These are phyloP conservation scores for Zosterops borbonicus DNA, from an alignment of 2,113 vertebrate genomes.

Conservation along the genomic window DNA sequence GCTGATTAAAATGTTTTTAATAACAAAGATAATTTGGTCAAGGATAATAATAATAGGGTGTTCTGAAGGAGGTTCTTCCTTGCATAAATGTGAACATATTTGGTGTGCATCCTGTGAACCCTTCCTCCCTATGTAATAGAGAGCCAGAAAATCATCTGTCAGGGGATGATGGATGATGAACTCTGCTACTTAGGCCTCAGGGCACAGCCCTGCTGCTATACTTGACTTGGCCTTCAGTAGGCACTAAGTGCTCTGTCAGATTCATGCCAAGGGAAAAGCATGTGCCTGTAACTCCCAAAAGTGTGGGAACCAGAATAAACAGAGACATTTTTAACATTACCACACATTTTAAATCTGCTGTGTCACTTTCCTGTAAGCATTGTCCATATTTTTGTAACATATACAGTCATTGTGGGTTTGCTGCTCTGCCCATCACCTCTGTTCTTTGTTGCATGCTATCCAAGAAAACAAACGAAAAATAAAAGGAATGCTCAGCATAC, in stretches of 20 bases:
- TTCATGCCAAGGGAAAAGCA: constrained; percentile 78
- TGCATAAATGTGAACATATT: not conserved
- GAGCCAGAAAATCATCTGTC: constrained; percentile 60
- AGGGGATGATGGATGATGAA: constrained; percentile 73
- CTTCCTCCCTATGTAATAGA: not conserved
- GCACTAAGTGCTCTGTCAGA: constrained; percentile 83
- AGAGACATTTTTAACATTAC: constrained; percentile 74
- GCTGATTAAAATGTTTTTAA: not conserved
- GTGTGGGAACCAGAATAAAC: constrained; percentile 75
- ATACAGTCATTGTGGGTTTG: constrained; percentile 59
- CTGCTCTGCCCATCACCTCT: constrained; percentile 32
- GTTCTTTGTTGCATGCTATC: constrained; percentile 17
- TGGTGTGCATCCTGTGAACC: not conserved
- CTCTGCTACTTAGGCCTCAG: constrained; percentile 69
- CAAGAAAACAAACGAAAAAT: constrained; percentile 57
- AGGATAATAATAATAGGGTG: not conserved
- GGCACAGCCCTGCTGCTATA: constrained; percentile 74
- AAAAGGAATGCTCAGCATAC: constrained; percentile 39
- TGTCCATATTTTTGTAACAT: not conserved
- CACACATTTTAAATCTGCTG: constrained; percentile 35
- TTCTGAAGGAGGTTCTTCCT: not conserved
- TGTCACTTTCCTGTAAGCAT: constrained; percentile 68
- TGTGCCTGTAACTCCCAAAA: constrained; percentile 78
- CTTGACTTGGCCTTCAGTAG: constrained; percentile 71
- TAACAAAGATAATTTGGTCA: not conserved